Evolutionary conservation across 2,888 invertebrate species (phyloP).

Genomic region (Eristalis intricaria): DNA sequence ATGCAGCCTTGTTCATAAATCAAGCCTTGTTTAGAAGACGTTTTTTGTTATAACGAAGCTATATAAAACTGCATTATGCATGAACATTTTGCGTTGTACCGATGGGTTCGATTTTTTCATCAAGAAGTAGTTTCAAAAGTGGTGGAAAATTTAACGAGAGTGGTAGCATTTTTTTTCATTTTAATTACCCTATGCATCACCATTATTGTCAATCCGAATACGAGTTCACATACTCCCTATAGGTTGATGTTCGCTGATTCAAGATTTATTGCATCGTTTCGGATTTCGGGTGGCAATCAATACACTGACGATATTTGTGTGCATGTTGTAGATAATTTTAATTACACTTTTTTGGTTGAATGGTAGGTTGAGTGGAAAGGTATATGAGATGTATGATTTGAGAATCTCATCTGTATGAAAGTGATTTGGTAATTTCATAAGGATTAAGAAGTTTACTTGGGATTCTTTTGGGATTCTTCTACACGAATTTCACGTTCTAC

Average conservation of each 20-base stretch:
- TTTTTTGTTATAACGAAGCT: not conserved
- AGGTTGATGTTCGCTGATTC: slow-evolving; percentile 37
- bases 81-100: not conserved
- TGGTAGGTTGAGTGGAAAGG: not conserved
- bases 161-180: slow-evolving; percentile 31
- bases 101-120: not conserved
- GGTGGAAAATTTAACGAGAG: not conserved
- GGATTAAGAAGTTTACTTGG: too few species aligned
- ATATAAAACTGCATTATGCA: not conserved
- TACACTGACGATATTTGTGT: not conserved
- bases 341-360: not conserved
- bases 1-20: not conserved
- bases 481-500: too few species aligned
- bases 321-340: not conserved
- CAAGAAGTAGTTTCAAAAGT: not conserved
- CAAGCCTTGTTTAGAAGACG: not conserved
- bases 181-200: slow-evolving; percentile 61
- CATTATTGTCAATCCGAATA: slow-evolving; percentile 57
- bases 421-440: too few species aligned
- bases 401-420: too few species aligned
- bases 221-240: not conserved
- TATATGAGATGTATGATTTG: not conserved
- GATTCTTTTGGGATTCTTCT: too few species aligned
- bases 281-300: not conserved
- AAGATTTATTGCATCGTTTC: slow-evolving; percentile 40